Evolutionary conservation across 2,797 vertebrate genomes (phyloP).

Genomic region (Danio kyathit): DNA sequence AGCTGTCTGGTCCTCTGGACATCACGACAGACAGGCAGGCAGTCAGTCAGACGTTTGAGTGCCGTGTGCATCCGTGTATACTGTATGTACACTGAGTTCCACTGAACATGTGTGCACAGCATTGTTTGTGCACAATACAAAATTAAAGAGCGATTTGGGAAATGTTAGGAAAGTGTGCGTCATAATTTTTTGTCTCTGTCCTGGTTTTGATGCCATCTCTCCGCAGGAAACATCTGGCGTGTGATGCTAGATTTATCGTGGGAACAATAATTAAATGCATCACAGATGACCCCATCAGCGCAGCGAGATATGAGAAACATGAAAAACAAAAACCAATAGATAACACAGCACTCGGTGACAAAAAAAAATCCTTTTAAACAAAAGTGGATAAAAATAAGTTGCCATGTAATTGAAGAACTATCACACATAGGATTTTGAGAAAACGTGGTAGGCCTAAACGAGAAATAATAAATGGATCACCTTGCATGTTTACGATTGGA

Average conservation of each 20-base stretch:
- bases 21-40: background rate
- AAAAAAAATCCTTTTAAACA: background rate
- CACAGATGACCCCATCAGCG: slow-evolving; percentile 56
- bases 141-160: slow-evolving; percentile 44
- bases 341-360: slow-evolving; percentile 33
- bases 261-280: slow-evolving; percentile 58
- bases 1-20: slow-evolving; percentile 12
- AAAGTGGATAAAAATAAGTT: background rate
- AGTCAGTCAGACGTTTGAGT: slow-evolving; percentile 8
- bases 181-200: slow-evolving; percentile 57
- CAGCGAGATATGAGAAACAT: slow-evolving; percentile 41
- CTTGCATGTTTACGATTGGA: background rate
- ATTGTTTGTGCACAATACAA: slow-evolving; percentile 45
- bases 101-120: slow-evolving; percentile 23
- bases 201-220: slow-evolving; percentile 68
- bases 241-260: slow-evolving; percentile 75
- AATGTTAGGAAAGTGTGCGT: slow-evolving; percentile 51
- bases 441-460: background rate
- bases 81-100: background rate
- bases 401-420: slow-evolving; percentile 14
- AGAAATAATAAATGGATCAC: slow-evolving; percentile 16
- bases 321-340: slow-evolving; percentile 25
- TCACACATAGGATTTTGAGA: slow-evolving; percentile 2
- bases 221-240: slow-evolving; percentile 78
- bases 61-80: background rate